Conservation (phyloP, 1,140 invertebrate species). For the Archivesica marissinica region DNA sequence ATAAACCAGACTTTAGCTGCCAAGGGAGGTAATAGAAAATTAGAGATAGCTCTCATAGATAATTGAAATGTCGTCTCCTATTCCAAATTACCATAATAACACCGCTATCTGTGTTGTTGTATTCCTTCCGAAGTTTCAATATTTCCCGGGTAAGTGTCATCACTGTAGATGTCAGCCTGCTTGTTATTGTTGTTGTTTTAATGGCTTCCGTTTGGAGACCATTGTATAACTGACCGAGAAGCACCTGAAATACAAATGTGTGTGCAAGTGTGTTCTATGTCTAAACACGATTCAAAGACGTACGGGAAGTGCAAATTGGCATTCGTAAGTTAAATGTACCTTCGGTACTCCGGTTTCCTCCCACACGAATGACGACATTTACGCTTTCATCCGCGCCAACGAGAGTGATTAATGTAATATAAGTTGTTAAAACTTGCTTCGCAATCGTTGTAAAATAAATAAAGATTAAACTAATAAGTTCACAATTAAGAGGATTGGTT, state of each 20-base stretch:
- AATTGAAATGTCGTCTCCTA: background rate
- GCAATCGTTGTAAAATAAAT: too few species aligned
- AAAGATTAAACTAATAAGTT: too few species aligned
- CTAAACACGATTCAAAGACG: too few species aligned
- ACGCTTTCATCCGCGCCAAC: too few species aligned
- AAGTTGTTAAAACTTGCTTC: too few species aligned
- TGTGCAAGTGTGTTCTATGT: background rate
- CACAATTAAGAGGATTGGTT: too few species aligned
- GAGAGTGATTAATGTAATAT: too few species aligned
- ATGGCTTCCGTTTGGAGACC: background rate
- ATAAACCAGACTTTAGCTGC: too few species aligned
- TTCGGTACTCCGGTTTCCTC: background rate
- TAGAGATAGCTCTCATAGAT: background rate
- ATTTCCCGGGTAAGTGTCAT: background rate
- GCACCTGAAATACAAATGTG: background rate
- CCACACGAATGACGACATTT: too few species aligned
- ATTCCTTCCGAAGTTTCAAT: background rate
- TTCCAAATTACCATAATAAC: background rate
- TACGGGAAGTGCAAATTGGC: too few species aligned
- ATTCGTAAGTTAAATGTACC: too few species aligned
- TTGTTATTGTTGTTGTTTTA: background rate
- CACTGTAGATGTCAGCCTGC: background rate
- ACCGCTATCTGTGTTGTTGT: background rate
- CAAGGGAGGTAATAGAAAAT: background rate
- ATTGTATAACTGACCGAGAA: background rate